Evolutionary conservation across 2,888 invertebrate genomes (phyloP).

Genomic region (Drosophila mimetica): DNA sequence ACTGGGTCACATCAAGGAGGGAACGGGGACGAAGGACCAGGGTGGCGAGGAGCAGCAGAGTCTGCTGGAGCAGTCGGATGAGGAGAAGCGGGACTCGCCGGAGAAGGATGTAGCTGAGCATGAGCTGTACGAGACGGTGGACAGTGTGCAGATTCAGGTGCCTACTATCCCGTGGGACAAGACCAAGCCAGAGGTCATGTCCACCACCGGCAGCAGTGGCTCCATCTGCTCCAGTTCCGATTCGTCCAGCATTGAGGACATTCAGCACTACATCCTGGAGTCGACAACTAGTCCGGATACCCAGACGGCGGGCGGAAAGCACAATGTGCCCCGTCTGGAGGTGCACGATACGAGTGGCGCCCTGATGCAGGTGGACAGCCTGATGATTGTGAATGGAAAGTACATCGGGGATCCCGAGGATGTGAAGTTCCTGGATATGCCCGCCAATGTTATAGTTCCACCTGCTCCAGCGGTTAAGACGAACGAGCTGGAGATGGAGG

Average conservation of each 20-base stretch:
- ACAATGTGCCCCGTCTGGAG: slow-evolving; percentile 88
- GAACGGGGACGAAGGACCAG: slow-evolving; percentile 22
- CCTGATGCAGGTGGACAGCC: slow-evolving; percentile 87
- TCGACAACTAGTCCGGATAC: slow-evolving; percentile 85
- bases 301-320: slow-evolving; percentile 73
- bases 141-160: slow-evolving; percentile 86
- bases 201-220: slow-evolving; percentile 72
- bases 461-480: slow-evolving; percentile 65
- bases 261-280: slow-evolving; percentile 84
- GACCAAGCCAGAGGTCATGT: slow-evolving; percentile 86
- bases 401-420: slow-evolving; percentile 85
- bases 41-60: slow-evolving; percentile 65
- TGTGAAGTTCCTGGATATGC: slow-evolving; percentile 83
- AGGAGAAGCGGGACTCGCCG: slow-evolving; percentile 82
- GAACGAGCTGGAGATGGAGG: slow-evolving; percentile 59
- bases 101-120: slow-evolving; percentile 73
- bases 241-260: slow-evolving; percentile 84
- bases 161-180: slow-evolving; percentile 85
- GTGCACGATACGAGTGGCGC: slow-evolving; percentile 90
- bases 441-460: slow-evolving; percentile 82
- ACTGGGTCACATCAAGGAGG: slow-evolving; percentile 77
- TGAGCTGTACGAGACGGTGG: slow-evolving; percentile 59
- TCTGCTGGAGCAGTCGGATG: slow-evolving; percentile 72
- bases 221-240: slow-evolving; percentile 85
- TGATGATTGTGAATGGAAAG: slow-evolving; percentile 85